Evolutionary conservation across 2,888 invertebrate species (phyloP), one percentile per base, ranked within the genome.

Genomic region (Trissolcus japonicus): DNA sequence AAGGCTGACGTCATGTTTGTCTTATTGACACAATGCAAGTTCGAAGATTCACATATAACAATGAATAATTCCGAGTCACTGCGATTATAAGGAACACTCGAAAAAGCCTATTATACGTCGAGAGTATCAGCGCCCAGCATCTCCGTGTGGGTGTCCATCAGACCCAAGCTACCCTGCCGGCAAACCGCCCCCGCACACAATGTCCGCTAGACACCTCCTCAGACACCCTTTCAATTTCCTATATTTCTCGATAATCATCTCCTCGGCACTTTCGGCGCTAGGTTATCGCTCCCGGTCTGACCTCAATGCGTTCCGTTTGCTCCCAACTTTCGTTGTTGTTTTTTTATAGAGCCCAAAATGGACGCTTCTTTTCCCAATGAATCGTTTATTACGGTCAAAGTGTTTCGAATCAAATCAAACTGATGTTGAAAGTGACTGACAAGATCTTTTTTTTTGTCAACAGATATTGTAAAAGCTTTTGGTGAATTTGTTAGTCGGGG

Each of bases 191-290:
- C 77, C 72, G 62, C 73, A 61, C 73, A 61, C 40, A 72, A 51
- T 59, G 57, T 29, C 80, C 81, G 76, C 82, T 84, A 86, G 85
- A 86, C 87, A 87, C 87, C 86, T 86, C 83, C 84, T 87, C 83
- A 85, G 85, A 85, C 86, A 87, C 87, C 88, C 87, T 87, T 88
- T 88, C 88, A 87, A 88, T 88, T 87, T 86, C 86, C 87, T 82
- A 85, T 86, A 85, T 82, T 80, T 80, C 83, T 82, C 63, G 88
- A 87, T 88, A 87, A 85, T 86, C 85, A 88, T 88, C 88, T 86
- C 41, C 46, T 61, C 57, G 51, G 59, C 80, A 78, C 81, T 76
- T 82, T 59, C 53, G 80, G 54, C 16, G 25, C 21, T 60, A 16
- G 60, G 67, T 62, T 62, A 63, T 69, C 67, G 61, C 56, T 66